phyloP scores from a whole-genome alignment of 2,797 vertebrate genomes.

The Schizopygopsis malacanthus region DNA sequence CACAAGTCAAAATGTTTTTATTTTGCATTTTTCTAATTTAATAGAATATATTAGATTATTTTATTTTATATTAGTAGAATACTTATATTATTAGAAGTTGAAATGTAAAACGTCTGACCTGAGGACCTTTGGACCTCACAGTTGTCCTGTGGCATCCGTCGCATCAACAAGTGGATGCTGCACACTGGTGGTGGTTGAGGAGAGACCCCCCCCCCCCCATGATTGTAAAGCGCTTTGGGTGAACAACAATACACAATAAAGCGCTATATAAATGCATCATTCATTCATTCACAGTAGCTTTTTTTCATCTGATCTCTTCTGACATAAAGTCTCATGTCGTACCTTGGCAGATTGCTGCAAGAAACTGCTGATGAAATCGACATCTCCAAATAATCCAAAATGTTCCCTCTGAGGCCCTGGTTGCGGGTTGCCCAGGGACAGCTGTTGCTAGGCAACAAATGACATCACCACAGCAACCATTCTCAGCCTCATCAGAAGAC shows the following conservation, averaged over 20 bases:
- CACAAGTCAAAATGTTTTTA: not conserved
- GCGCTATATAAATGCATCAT: too few species aligned
- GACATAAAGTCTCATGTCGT: not conserved
- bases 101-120: not conserved
- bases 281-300: not conserved
- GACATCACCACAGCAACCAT: conserved; percentile 59
- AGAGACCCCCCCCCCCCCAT: too few species aligned
- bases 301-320: not conserved
- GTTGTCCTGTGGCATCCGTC: too few species aligned
- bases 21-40: not conserved
- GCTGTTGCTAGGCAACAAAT: conserved; percentile 59
- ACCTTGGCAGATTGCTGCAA: not conserved
- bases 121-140: not conserved
- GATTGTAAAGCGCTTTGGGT: too few species aligned
- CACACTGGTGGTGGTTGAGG: too few species aligned
- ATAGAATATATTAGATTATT: not conserved
- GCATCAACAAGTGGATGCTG: too few species aligned
- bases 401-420: conserved; percentile 47
- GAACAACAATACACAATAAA: too few species aligned
- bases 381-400: conserved; percentile 54
- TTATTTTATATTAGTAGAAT: not conserved
- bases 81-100: too few species aligned
- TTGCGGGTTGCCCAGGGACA: conserved; percentile 50
- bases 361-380: conserved; percentile 28
- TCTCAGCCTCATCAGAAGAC: conserved; percentile 44